Base-by-base conservation (phyloP, 2,797 vertebrate species). In the Enteromius fasciolatus region DNA sequence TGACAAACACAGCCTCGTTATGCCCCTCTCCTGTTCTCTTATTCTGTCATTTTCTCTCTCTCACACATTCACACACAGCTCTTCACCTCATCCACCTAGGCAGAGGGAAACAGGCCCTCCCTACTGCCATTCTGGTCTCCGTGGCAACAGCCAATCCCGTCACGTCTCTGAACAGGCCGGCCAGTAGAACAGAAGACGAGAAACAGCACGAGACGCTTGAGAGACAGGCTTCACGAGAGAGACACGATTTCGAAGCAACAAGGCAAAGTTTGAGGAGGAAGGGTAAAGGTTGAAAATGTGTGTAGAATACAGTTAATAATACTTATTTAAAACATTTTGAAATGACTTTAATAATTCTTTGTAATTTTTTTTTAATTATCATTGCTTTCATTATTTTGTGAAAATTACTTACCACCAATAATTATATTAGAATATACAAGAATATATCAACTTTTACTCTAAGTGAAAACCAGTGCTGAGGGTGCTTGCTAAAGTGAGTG, bases 61-160 rank as follows among this genome's bases (percentile, higher is more conserved):
- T 59, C 83, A 41, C 59, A 82, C 63, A 73, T 70, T 73, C 76
- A 81, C 23, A 79, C 18, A 57, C 84, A 85, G 76, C 57, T 86
- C 84, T 80, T 86, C 82, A 88, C 82, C 85, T 80, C 81, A 80
- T 81, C 76, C 84, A 85, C 87, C 86, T 87, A 85, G 80, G 84
- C 83, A 86, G 80, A 79, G 80, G 79, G 70, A 88, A 87, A 83
- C 80, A 86, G 81, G 81, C 87, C 84, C 86, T 81, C 81, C 83
- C 84, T 83, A 76, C 78, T 88, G 76, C 84, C 84, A 84, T 68
- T 79, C 87, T 76, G 75, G 86, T 88, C 76, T 84, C 87, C 86
- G 85, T 88, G 81, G 86, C 86, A 88, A 88, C 87, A 87, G 25
- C 87, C 86, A 86, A 87, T 86, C 78, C 83, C 81, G 70, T 78